These are phyloP conservation scores for Protonemura montana DNA, from an alignment of 2,888 invertebrate species.

Conservation along the genomic window DNA sequence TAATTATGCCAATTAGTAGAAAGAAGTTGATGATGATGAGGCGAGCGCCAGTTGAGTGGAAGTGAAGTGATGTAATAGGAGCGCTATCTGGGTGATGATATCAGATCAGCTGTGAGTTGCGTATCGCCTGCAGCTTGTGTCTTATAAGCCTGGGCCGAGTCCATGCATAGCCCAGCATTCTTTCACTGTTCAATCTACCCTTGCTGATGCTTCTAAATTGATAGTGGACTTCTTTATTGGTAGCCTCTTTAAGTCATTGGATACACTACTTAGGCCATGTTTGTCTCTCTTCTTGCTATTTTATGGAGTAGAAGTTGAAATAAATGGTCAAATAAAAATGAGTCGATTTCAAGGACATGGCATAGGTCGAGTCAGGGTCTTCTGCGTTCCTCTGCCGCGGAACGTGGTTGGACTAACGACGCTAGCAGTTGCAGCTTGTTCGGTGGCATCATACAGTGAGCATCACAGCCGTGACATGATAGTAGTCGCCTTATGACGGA, in stretches of 20 bases:
- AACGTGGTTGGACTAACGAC: too few species aligned
- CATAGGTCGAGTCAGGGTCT: neutral
- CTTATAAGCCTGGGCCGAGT: too few species aligned
- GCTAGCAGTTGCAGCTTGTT: too few species aligned
- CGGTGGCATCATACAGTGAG: too few species aligned
- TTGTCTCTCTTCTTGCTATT: neutral
- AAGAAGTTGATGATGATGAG: neutral
- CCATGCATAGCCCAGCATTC: neutral
- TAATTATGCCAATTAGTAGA: slow-evolving; percentile 7
- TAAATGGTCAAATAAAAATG: neutral
- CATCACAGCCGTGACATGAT: too few species aligned
- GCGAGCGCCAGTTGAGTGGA: neutral
- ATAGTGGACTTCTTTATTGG: neutral
- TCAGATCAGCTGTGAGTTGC: neutral
- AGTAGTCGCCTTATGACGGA: too few species aligned
- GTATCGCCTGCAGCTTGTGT: too few species aligned
- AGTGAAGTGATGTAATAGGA: neutral
- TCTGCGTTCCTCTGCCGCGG: too few species aligned
- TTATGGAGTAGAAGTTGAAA: neutral
- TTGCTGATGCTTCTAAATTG: neutral
- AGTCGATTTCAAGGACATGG: neutral
- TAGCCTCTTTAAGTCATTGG: neutral
- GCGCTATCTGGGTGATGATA: neutral
- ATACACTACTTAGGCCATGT: neutral
- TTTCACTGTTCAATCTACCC: neutral